phyloP scores from a whole-genome alignment of 2,797 vertebrate genomes.

The Eospalax fontanierii region DNA sequence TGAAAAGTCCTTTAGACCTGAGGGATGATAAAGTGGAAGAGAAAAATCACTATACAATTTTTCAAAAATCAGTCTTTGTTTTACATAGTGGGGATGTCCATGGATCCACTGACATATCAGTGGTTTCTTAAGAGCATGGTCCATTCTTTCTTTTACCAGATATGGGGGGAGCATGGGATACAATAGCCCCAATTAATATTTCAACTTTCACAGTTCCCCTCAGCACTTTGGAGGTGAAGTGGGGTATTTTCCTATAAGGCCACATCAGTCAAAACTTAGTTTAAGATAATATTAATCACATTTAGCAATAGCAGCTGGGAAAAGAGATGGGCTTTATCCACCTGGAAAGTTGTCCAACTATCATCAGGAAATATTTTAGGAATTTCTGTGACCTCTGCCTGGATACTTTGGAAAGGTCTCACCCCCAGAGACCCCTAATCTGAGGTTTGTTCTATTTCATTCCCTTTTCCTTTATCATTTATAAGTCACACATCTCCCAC shows the following conservation, averaged over 20 bases:
- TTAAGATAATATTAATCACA: not conserved
- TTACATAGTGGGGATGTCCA: not conserved
- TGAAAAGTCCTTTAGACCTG: not conserved
- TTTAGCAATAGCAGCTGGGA: not conserved
- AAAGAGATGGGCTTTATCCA: not conserved
- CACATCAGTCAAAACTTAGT: not conserved
- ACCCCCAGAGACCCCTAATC: not conserved
- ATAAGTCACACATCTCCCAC: not conserved
- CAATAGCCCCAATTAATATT: not conserved
- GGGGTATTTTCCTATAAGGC: not conserved
- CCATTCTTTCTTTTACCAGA: not conserved
- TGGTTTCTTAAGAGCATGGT: not conserved
- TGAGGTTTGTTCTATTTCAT: not conserved
- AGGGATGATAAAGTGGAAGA: not conserved
- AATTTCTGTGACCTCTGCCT: not conserved
- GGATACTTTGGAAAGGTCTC: not conserved
- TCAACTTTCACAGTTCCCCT: not conserved
- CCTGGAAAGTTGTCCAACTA: not conserved
- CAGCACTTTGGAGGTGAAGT: not conserved
- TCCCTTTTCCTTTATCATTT: not conserved
- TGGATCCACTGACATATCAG: not conserved
- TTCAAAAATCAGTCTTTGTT: not conserved
- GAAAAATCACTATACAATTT: not conserved
- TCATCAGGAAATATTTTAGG: not conserved
- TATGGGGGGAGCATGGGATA: not conserved